phyloP scores from a whole-genome alignment of 1,140 invertebrate species.

The Vollenhovia emeryi region DNA sequence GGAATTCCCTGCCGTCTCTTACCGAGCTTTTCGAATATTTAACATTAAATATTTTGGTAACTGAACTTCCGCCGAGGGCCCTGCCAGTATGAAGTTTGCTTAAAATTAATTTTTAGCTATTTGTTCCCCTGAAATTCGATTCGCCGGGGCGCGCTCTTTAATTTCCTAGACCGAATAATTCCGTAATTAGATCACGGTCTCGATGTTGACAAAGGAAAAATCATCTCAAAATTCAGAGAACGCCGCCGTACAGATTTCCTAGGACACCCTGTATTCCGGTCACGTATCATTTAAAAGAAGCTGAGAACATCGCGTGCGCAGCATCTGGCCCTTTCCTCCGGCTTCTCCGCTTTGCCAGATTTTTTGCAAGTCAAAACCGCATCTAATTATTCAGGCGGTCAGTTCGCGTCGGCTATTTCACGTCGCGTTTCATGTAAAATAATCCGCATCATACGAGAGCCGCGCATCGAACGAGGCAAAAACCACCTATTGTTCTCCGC shows the following conservation, averaged over 20 bases:
- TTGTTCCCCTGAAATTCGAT: slow-evolving; percentile 30
- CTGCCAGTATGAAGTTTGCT: slow-evolving; percentile 8
- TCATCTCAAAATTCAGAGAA: slow-evolving; percentile 33
- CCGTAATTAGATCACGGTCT: slow-evolving; percentile 21
- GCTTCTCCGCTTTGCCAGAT: slow-evolving; percentile 38
- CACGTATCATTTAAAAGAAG: slow-evolving; percentile 56
- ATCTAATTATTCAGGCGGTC: slow-evolving; percentile 53
- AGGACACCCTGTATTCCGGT: slow-evolving; percentile 9
- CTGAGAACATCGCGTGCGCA: slow-evolving; percentile 15
- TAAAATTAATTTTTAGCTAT: slow-evolving; percentile 39
- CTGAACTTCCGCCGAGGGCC: neutral
- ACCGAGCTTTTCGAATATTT: slow-evolving; percentile 27
- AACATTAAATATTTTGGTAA: slow-evolving; percentile 39
- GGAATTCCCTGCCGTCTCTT: slow-evolving; percentile 2
- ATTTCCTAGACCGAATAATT: slow-evolving; percentile 16
- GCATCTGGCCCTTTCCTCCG: slow-evolving; percentile 21
- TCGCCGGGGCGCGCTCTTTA: neutral
- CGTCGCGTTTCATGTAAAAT: slow-evolving; percentile 46
- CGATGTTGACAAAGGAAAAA: slow-evolving; percentile 45
- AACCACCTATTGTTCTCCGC: neutral
- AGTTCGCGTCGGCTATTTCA: slow-evolving; percentile 31
- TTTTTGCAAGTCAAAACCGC: slow-evolving; percentile 56
- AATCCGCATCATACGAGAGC: neutral
- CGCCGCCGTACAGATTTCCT: neutral
- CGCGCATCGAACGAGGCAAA: neutral